Evolutionary conservation across 2,113 vertebrate genomes (phyloP).

Genomic region (Pterocles orientalis): DNA sequence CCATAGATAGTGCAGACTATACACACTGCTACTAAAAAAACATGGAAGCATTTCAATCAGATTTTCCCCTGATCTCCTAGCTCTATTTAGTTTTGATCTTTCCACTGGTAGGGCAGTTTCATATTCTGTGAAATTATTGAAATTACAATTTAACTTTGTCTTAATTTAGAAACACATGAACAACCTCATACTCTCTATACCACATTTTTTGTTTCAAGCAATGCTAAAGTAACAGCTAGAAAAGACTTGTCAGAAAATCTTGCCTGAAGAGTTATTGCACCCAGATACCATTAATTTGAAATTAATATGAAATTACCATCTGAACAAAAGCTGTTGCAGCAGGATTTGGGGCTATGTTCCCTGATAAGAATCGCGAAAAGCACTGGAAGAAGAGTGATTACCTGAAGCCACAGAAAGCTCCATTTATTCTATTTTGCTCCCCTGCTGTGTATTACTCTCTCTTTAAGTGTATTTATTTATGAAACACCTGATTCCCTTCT

Average conservation of each 20-base stretch:
- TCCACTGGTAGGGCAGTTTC: background rate
- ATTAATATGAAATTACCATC: background rate
- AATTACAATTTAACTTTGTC: background rate
- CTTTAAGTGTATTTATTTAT: constrained; percentile 16
- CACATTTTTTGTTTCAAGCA: background rate
- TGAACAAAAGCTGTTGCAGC: background rate
- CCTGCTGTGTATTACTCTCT: background rate
- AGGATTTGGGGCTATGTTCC: background rate
- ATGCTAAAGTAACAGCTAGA: background rate
- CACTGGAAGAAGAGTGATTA: background rate
- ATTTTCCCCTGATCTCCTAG: background rate
- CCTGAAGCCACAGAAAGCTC: background rate
- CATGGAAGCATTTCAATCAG: background rate
- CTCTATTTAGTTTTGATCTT: background rate
- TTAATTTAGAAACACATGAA: background rate
- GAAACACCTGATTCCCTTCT: background rate
- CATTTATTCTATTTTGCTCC: background rate
- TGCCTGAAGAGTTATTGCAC: background rate
- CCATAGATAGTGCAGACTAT: background rate
- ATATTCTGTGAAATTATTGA: background rate
- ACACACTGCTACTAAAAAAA: background rate
- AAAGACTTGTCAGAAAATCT: background rate
- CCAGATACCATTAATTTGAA: background rate
- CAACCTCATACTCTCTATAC: background rate
- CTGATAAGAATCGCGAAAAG: background rate